Base-by-base conservation (phyloP, 2,888 invertebrate genomes). In the Drosophila ustulata region DNA sequence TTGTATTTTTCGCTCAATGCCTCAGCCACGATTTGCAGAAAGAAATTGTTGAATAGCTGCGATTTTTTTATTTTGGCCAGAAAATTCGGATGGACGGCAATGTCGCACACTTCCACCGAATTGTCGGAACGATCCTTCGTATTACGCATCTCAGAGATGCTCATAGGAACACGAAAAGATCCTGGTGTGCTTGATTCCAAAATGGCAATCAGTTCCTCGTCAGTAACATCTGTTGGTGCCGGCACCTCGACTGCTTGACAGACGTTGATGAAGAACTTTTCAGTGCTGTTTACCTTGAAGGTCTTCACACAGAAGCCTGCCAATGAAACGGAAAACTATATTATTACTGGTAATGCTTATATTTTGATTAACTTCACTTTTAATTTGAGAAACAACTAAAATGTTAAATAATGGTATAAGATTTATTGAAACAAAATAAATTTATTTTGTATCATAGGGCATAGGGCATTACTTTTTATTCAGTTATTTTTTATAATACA, bases 241-340 rank as follows among this genome's bases (percentile, higher is more conserved):
- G 96, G 96, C 78, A 97, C 95, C 46, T 95, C 95, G 74, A 95
- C 95, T 0, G 96, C 96, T 68, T 95, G 94, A 89, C 98, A 98
- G 62, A 98, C 94, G 89, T 98, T 98, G 26, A 98, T 94, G 91
- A 98, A 98, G 30, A 96, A 93, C 92, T 97, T 97, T 67, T 95
- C 95, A 63, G 94, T 94, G 34, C 94, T 94, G 49, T 94, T 93
- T 13, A 94, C 93, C 71, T 95, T 94, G 73, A 93, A 94, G 4
- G 95, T 94, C 93, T 97, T 97, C 0, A 97, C 94, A 90, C 97
- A 97, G 78, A 96, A 94, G 51, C 97, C 97, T 97, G 90, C 9
- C 91, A 91, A 43, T 25, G 6, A 58, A 53, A 46, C n/a, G 11
- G 2, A 6, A 47, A 28, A 6, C 30, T 18, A 18, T 18, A 18